These are phyloP conservation scores for Drosophila tristis DNA, from an alignment of 1,140 invertebrate genomes.

Conservation along the genomic window DNA sequence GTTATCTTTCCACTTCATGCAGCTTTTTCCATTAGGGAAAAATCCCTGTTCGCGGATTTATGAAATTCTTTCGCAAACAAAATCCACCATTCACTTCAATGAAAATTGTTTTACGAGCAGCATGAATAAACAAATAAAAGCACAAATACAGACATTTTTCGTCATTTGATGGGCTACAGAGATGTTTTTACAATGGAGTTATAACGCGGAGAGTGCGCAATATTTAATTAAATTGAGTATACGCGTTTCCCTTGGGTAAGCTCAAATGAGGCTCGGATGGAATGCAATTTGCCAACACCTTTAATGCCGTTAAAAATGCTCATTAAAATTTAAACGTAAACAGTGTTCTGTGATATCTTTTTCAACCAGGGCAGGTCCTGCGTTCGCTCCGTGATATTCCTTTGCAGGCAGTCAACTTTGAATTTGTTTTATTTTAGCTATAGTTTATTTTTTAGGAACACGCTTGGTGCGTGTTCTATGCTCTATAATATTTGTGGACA, in stretches of 20 bases:
- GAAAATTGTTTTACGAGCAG: slow-evolving; percentile 28
- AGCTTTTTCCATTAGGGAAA: slow-evolving; percentile 28
- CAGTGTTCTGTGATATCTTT: not conserved
- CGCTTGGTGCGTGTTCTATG: too few relatives aligned
- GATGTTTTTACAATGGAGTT: not conserved
- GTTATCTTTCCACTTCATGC: slow-evolving; percentile 15
- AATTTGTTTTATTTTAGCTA: too few relatives aligned
- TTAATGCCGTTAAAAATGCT: slow-evolving; percentile 31
- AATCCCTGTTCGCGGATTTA: slow-evolving; percentile 19
- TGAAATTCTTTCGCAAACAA: slow-evolving; percentile 25
- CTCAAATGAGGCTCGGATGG: too few relatives aligned
- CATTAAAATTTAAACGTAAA: slow-evolving; percentile 38
- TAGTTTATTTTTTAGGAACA: too few relatives aligned
- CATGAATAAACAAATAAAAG: slow-evolving; percentile 40
- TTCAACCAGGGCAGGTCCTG: too few relatives aligned
- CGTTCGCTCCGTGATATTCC: not conserved
- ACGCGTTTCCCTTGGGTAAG: not conserved
- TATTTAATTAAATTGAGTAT: slow-evolving; percentile 25
- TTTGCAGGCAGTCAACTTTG: too few relatives aligned
- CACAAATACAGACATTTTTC: slow-evolving; percentile 29
- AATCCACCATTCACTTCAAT: slow-evolving; percentile 32
- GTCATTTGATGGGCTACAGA: slow-evolving; percentile 11
- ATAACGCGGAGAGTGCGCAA: slow-evolving; percentile 55
- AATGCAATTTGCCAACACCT: slow-evolving; percentile 40
- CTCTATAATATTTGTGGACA: too few relatives aligned